Evolutionary conservation across 1,140 invertebrate species (phyloP), one percentile per base, ranked within the genome.

Genomic region (Dinoponera quadriceps): DNA sequence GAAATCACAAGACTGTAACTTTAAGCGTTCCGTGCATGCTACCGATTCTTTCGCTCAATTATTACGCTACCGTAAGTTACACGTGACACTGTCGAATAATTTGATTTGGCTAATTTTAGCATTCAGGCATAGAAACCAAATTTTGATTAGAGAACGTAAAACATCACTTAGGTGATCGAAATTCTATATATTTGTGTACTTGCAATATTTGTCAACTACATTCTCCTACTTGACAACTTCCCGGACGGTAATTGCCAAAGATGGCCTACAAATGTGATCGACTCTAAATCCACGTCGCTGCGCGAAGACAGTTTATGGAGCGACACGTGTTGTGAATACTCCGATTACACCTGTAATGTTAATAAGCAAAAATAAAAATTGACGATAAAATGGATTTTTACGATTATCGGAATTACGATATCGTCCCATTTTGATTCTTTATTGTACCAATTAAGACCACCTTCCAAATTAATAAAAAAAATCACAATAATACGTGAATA

Each of bases 11-110:
- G n/a, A 87, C 89, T 3, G 16, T 83, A 1, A 59, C 49, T 1
- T 68, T 90, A 1, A 44, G 9, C 0, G n/a, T 89, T 20, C 66
- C 27, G 1, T 85, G 86, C 27, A 27, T 91, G 59, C 44, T 91
- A 14, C 85, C 89, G 0, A 44, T 14, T 51, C 66, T 91, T 16
- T 89, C 90, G 5, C 57, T 91, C 22, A 83, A 72, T 59, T 90
- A 84, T 27, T 91, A 86, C 48, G 82, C 83, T 1, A 85, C 84
- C 65, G 89, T 89, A 86, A 22, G 33, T 22, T 0, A 1, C 48
- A 55, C n/a, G n/a, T 1, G 33, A 72, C 3, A 20, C 27, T 44
- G 0, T n/a, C 2, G 3, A 0, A 0, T 16, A 18, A 16, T 48
- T 22, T 66, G 20, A 65, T 20, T 16, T 48, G 20, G n/a, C 3